phyloP scores from a whole-genome alignment of 2,888 invertebrate species.

The Clusia tigrina region DNA sequence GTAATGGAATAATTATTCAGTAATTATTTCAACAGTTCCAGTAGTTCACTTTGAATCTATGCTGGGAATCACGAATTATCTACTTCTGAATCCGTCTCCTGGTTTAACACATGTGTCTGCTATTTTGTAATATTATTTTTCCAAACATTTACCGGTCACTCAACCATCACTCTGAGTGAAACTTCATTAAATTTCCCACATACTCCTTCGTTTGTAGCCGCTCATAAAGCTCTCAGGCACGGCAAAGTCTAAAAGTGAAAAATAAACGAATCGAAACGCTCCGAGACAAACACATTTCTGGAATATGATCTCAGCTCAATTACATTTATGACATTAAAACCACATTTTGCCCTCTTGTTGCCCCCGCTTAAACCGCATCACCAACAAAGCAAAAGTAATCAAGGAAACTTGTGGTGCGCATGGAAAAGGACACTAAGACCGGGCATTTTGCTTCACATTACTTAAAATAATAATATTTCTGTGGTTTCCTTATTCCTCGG shows the following conservation, averaged over 20 bases:
- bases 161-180: not conserved
- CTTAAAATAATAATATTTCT: constrained; percentile 35
- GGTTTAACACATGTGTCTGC: no score
- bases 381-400: constrained; percentile 29
- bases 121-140: no score
- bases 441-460: constrained; percentile 21
- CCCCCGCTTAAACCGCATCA: not conserved
- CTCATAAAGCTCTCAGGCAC: no score
- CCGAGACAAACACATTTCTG: no score
- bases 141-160: not conserved
- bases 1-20: no score
- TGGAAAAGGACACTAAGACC: constrained; percentile 25
- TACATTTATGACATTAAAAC: constrained; percentile 32
- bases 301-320: constrained; percentile 31
- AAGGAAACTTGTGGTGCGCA: constrained; percentile 31
- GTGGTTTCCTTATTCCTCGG: constrained; percentile 34
- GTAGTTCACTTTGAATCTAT: no score
- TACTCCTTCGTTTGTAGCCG: constrained; percentile 13
- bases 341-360: not conserved
- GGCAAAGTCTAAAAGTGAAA: no score
- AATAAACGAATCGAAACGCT: no score
- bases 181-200: constrained; percentile 18
- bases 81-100: no score
- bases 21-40: no score
- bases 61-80: no score